Evolutionary conservation across 2,797 vertebrate species (phyloP).

Genomic region (Sebastiscus tertius): DNA sequence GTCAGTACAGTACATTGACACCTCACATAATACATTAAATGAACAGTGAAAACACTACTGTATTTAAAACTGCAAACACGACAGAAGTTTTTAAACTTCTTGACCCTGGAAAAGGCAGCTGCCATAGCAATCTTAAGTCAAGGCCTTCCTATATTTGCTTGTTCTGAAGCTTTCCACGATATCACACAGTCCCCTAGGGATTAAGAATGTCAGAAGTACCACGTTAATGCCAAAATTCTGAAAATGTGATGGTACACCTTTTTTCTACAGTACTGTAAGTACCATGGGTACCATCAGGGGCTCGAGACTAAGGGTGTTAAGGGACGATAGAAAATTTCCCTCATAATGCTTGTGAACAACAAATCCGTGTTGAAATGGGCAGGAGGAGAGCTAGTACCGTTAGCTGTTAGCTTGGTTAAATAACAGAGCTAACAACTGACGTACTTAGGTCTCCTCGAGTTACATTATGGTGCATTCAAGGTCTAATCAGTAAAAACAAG

Average conservation of each 20-base stretch:
- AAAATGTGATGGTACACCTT: too few species aligned
- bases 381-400: not conserved
- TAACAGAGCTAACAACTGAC: too few species aligned
- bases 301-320: too few species aligned
- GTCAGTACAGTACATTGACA: not conserved
- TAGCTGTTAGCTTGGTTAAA: not conserved
- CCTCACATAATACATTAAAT: not conserved
- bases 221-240: not conserved
- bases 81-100: constrained; percentile 1
- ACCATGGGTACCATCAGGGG: too few species aligned
- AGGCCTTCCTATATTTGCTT: not conserved
- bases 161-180: not conserved
- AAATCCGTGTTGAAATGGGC: not conserved
- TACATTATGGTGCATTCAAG: not conserved
- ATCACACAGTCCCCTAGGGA: not conserved
- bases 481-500: not conserved
- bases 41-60: not conserved
- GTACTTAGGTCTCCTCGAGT: not conserved
- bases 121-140: not conserved
- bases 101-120: constrained; percentile 3
- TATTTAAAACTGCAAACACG: not conserved
- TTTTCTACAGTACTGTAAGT: too few species aligned
- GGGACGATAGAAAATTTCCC: too few species aligned
- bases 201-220: not conserved
- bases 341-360: not conserved